Percentiles rank a stretch among this genome's conserved stretches.
These are phyloP conservation scores for Ladona fulva DNA, from an alignment of 1,140 invertebrate genomes.

Conservation along the genomic window DNA sequence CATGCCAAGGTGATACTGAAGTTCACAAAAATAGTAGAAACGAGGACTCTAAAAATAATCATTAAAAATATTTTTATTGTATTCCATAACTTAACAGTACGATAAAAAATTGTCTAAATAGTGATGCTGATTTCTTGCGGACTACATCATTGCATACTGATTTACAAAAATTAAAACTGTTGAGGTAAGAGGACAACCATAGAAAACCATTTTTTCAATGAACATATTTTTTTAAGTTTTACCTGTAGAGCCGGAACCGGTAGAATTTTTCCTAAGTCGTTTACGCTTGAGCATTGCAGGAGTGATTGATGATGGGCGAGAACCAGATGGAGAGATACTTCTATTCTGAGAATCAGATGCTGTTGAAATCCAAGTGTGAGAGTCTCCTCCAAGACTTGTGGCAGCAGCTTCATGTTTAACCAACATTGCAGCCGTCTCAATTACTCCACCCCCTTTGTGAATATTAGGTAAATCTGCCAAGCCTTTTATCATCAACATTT, in stretches of 20 bases:
- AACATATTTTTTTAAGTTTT: too few relatives aligned
- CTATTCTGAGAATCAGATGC: slow-evolving; percentile 36
- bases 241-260: slow-evolving; percentile 53
- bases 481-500: slow-evolving; percentile 77
- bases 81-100: too few relatives aligned
- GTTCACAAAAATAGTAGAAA: too few relatives aligned
- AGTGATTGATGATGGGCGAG: slow-evolving; percentile 33
- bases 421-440: neutral
- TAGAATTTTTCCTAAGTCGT: slow-evolving; percentile 60
- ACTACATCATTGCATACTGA: too few relatives aligned
- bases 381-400: neutral
- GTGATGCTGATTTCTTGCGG: too few relatives aligned
- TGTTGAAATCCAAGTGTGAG: slow-evolving; percentile 27
- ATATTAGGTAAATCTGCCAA: slow-evolving; percentile 49
- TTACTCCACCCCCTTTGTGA: neutral
- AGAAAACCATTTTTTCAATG: too few relatives aligned
- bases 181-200: too few relatives aligned
- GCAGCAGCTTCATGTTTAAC: neutral
- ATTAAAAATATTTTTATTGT: too few relatives aligned
- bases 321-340: slow-evolving; percentile 30
- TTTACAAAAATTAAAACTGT: too few relatives aligned
- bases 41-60: too few relatives aligned
- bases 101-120: too few relatives aligned
- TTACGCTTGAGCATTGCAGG: slow-evolving; percentile 41
- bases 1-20: too few relatives aligned